These are phyloP conservation scores for Macquaria australasica DNA, from an alignment of 2,113 vertebrate species.

Conservation along the genomic window DNA sequence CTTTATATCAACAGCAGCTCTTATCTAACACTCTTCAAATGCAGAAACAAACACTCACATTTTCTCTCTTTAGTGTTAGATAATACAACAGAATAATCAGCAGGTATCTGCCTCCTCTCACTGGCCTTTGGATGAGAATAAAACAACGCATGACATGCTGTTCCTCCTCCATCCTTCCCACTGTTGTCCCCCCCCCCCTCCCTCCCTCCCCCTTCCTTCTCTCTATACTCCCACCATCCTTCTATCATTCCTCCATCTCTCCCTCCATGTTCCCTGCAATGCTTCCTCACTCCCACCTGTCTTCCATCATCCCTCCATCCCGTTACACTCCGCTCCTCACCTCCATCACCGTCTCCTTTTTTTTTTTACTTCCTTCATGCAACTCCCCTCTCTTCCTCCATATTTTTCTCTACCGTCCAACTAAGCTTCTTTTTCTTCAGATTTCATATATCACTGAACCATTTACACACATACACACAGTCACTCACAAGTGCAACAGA, in stretches of 20 bases:
- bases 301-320: constrained; percentile 35
- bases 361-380: neutral
- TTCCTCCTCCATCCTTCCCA: constrained; percentile 77
- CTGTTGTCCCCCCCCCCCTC: constrained; percentile 50
- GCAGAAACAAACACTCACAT: constrained; percentile 56
- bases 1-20: constrained; percentile 44
- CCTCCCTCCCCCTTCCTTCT: constrained; percentile 49
- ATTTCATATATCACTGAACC: constrained; percentile 55
- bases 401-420: constrained; percentile 4
- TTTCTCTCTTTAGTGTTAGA: constrained; percentile 65
- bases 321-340: constrained; percentile 17
- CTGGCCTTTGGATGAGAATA: constrained; percentile 79
- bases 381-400: constrained; percentile 24
- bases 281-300: constrained; percentile 27
- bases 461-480: constrained; percentile 46
- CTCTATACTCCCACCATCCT: constrained; percentile 69
- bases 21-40: constrained; percentile 60
- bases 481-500: constrained; percentile 3
- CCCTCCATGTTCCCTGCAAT: constrained; percentile 44
- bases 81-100: constrained; percentile 75
- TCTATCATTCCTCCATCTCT: constrained; percentile 55
- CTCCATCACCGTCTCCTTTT: constrained; percentile 18
- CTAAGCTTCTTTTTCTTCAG: constrained; percentile 29
- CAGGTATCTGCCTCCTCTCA: constrained; percentile 76
- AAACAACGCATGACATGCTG: constrained; percentile 75